phyloP scores from a whole-genome alignment of 2,797 vertebrate species.

The Monodelphis domestica region DNA sequence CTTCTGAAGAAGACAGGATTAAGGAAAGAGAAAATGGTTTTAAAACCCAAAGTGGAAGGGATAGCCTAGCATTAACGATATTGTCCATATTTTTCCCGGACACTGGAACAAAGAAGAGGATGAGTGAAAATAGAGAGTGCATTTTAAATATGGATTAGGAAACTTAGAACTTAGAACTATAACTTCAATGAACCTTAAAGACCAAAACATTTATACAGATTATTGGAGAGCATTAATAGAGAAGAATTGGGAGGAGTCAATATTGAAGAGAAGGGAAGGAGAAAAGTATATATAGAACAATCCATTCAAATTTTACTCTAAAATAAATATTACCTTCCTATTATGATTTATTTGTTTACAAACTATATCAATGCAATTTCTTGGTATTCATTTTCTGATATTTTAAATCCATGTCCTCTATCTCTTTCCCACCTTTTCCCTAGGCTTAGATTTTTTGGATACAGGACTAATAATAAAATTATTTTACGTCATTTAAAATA shows the following conservation, averaged over 20 bases:
- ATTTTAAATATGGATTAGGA: not conserved
- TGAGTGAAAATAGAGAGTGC: not conserved
- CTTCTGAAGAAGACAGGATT: not conserved
- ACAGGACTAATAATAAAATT: too few species aligned
- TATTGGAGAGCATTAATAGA: not conserved
- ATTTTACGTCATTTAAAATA: not conserved
- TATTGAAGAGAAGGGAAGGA: not conserved
- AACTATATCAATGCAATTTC: too few species aligned
- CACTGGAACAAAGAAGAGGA: not conserved
- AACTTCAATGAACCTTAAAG: not conserved
- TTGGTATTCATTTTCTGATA: too few species aligned
- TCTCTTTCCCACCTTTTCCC: too few species aligned
- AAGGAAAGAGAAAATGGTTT: not conserved
- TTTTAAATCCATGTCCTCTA: too few species aligned
- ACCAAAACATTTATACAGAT: not conserved
- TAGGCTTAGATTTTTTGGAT: too few species aligned
- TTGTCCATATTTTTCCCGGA: not conserved
- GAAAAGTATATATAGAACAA: not conserved
- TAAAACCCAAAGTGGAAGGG: not conserved
- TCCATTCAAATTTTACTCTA: not conserved
- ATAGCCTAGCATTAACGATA: not conserved
- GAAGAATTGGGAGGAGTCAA: not conserved
- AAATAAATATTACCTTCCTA: too few species aligned
- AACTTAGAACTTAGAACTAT: not conserved
- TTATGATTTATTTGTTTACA: too few species aligned